Percentiles rank a stretch among this genome's conserved stretches.
Conservation (phyloP, 2,888 invertebrate species). For the Pseudanteris insignis region DNA sequence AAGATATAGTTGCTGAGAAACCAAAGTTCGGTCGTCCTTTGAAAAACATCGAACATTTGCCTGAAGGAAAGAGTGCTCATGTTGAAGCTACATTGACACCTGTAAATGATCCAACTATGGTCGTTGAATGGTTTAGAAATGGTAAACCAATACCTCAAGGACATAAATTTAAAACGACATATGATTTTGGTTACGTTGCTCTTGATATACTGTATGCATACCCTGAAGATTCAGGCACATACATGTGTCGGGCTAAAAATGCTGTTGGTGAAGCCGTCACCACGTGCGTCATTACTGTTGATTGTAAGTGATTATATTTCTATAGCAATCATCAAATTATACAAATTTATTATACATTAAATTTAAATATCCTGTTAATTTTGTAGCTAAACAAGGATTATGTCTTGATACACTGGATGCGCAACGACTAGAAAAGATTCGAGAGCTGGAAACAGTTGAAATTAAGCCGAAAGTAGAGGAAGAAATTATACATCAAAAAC, state of each 20-base stretch:
- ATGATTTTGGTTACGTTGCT: conserved; percentile 98
- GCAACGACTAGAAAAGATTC: conserved; percentile 87
- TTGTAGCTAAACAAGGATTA: conserved; percentile 80
- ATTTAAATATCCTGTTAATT: no score
- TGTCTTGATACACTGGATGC: conserved; percentile 91
- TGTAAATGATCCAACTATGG: conserved; percentile 98
- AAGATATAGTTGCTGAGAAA: conserved; percentile 80
- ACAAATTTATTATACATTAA: no score
- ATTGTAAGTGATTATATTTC: conserved; percentile 80
- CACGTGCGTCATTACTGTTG: conserved; percentile 86
- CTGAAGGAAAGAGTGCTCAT: conserved; percentile 89
- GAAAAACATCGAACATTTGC: conserved; percentile 82
- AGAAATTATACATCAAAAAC: conserved; percentile 82
- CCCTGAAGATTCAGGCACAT: conserved; percentile 95
- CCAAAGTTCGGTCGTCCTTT: conserved; percentile 90
- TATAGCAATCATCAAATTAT: conserved; percentile 58
- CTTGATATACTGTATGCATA: conserved; percentile 91
- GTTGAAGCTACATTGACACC: conserved; percentile 95
- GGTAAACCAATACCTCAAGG: conserved; percentile 92
- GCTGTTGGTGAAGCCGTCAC: conserved; percentile 95
- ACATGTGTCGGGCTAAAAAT: conserved; percentile 95
- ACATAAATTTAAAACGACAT: conserved; percentile 94
- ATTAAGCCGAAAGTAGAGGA: conserved; percentile 79
- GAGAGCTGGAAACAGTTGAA: conserved; percentile 83
- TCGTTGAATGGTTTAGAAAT: conserved; percentile 97